phyloP scores from a whole-genome alignment of 2,113 vertebrate genomes.

The Xenopus laevis region DNA sequence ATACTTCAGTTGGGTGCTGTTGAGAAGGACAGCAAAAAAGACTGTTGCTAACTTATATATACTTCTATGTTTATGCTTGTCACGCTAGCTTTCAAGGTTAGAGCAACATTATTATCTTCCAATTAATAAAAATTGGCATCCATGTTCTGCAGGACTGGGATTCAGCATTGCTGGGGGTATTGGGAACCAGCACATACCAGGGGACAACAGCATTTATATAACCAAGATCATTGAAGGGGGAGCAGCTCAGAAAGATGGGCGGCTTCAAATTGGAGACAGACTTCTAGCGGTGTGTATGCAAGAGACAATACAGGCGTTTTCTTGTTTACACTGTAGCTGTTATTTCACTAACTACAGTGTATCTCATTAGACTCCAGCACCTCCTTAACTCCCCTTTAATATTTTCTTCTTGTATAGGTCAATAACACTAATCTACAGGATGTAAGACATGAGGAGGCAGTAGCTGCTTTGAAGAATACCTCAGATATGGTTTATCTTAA shows the following conservation, averaged over 20 bases:
- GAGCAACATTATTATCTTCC: background rate
- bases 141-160: conserved; percentile 74
- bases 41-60: no score
- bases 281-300: conserved; percentile 83
- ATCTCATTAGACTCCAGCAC: no score
- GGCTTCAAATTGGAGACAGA: conserved; percentile 92
- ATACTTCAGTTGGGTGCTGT: no score
- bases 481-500: conserved; percentile 99
- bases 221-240: conserved; percentile 98
- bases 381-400: no score
- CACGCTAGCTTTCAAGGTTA: background rate
- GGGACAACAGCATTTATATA: conserved; percentile 98
- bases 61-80: no score
- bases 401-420: conserved; percentile 67
- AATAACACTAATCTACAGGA: conserved; percentile 97
- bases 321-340: no score
- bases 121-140: background rate
- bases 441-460: conserved; percentile 94
- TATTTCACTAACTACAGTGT: no score
- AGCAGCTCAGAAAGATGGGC: conserved; percentile 93
- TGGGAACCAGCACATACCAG: conserved; percentile 96
- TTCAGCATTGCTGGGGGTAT: conserved; percentile 98
- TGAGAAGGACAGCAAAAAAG: no score
- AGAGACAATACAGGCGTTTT: background rate
- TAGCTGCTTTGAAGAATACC: conserved; percentile 96